These are phyloP conservation scores for Tricholauxania praeusta DNA, from an alignment of 2,888 invertebrate genomes.

Conservation along the genomic window DNA sequence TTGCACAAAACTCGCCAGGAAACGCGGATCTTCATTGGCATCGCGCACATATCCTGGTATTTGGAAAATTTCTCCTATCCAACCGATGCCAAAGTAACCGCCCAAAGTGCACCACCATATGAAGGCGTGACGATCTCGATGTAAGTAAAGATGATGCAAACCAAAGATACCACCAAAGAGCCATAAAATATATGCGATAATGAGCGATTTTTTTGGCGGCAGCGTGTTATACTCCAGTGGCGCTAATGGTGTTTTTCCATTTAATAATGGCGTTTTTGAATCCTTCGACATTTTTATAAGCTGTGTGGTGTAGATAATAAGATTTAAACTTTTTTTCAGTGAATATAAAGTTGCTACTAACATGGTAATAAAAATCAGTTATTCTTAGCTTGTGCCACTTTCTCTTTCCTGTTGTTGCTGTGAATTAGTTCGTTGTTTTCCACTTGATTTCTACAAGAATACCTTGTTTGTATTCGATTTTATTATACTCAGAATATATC, in stretches of 20 bases:
- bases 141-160: conserved; percentile 90
- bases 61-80: conserved; percentile 86
- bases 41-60: conserved; percentile 89
- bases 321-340: neutral
- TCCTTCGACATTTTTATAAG: conserved; percentile 43
- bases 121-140: conserved; percentile 90
- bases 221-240: conserved; percentile 46
- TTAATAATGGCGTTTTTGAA: conserved; percentile 39
- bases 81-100: conserved; percentile 87
- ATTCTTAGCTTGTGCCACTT: conserved; percentile 11
- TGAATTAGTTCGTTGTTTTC: neutral
- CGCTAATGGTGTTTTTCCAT: conserved; percentile 32
- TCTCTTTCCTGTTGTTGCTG: neutral
- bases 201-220: conserved; percentile 71
- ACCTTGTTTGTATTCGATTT: neutral
- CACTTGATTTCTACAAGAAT: neutral
- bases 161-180: conserved; percentile 89
- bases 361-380: neutral
- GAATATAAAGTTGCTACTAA: neutral
- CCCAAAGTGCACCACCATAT: conserved; percentile 88
- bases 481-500: no score
- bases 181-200: conserved; percentile 87
- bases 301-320: neutral
- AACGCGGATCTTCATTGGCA: conserved; percentile 80
- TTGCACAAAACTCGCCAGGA: conserved; percentile 74